A percentile compares a stretch with the other conserved stretches of the same genome.
Conservation (phyloP, 2,113 vertebrate genomes). For the Excalfactoria chinensis region DNA sequence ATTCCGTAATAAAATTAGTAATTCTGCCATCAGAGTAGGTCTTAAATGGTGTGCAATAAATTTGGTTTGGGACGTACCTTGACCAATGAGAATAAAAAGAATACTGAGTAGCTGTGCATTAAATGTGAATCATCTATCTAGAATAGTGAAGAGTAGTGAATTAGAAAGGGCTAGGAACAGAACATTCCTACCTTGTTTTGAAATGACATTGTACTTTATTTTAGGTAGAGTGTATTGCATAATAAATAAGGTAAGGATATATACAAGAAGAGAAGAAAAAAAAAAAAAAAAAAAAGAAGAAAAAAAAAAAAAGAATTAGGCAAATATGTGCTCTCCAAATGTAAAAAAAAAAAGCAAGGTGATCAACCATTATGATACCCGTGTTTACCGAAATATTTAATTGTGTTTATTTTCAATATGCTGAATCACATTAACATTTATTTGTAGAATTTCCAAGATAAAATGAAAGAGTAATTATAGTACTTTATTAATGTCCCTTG, state of each 20-base stretch:
- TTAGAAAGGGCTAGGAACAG: neutral
- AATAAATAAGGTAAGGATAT: neutral
- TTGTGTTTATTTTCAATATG: neutral
- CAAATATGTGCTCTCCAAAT: no score
- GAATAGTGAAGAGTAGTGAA: neutral
- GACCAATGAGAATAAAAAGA: constrained; percentile 30
- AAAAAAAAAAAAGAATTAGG: neutral
- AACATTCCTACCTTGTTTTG: neutral
- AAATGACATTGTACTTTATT: neutral
- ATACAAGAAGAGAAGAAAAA: neutral
- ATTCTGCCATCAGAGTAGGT: neutral
- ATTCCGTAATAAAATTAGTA: constrained; percentile 16
- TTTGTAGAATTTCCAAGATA: neutral
- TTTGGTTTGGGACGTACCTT: constrained; percentile 28
- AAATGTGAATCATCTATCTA: neutral
- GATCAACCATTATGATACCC: neutral
- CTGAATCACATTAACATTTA: neutral
- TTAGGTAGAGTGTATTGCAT: neutral
- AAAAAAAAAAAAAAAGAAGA: neutral
- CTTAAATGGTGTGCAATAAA: neutral
- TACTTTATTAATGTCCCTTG: neutral
- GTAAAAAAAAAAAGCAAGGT: fast-evolving
- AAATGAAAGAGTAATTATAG: neutral
- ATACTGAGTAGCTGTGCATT: neutral
- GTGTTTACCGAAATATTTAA: neutral